Base-by-base conservation (phyloP, 1,140 invertebrate species). In the Listronotus bonariensis region DNA sequence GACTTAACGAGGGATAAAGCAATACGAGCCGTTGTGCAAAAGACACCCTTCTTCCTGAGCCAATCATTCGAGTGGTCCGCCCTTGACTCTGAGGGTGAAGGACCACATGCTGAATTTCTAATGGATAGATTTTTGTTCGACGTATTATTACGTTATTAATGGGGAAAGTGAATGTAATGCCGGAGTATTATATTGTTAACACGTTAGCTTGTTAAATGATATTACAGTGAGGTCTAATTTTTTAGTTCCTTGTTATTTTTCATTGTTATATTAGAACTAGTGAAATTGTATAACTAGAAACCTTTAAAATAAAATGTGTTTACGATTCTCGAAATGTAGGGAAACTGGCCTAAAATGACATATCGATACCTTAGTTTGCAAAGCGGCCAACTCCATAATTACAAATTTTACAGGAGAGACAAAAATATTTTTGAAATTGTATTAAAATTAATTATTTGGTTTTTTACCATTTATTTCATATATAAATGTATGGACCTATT, bases 1-100 rank as follows among this genome's bases (percentile, higher is more conserved):
- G 55, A 61, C 61, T 63, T 69, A 69, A 67, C 67, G 67, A 71
- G 68, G 68, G 69, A 51, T 71, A 66, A 63, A 58, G 58, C 54
- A 68, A 68, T 59, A 68, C 57, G 49, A 62, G 38, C 59, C 68
- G 65, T 68, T 68, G 63, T 71, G 62, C 56, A 64, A 69, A 65
- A 63, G 65, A 68, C 70, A 69, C 70, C 70, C 70, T 68, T 54
- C 57, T 51, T 59, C 62, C 68, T 48, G 36, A 49, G 70, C 70
- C 70, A 72, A 72, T 72, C 70, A 68, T 60, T 41, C 62, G 42
- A 10, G 40, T 31, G 60, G 31, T 41, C 65, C 69, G 69, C 67
- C 69, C 69, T 71, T 71, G 69, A 71, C 69, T 71, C 60, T 32
- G 12, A 56, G 66, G 52, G 41, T 52, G 45, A 11, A 38, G 67